A percentile compares a stretch with the other conserved stretches of the same genome.
These are phyloP conservation scores for Drosophila mojavensis DNA, from an alignment of 1,140 invertebrate species.

Conservation along the genomic window DNA sequence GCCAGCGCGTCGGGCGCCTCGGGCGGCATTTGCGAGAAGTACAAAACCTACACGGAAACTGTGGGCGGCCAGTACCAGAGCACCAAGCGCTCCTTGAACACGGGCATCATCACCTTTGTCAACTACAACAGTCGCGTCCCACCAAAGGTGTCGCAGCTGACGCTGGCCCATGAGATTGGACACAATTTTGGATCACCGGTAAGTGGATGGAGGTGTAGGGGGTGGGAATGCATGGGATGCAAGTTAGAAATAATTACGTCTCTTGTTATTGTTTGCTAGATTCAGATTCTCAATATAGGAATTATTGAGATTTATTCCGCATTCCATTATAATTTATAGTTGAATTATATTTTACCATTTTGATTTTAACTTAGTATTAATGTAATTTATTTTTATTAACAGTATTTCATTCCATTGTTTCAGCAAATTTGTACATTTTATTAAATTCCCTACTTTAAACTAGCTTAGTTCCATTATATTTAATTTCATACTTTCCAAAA, in stretches of 20 bases:
- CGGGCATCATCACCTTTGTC: constrained; percentile 99
- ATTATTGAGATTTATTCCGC: too few species aligned
- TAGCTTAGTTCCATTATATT: too few species aligned
- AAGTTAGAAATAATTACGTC: too few species aligned
- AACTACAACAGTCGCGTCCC: constrained; percentile 99
- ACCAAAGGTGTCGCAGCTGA: constrained; percentile 98
- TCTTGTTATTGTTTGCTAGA: too few species aligned
- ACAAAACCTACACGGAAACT: constrained; percentile 98
- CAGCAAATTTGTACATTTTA: too few species aligned
- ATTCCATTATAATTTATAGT: too few species aligned
- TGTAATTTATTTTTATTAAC: too few species aligned
- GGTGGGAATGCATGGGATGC: neutral
- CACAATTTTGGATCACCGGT: constrained; percentile 99
- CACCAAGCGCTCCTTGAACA: constrained; percentile 97
- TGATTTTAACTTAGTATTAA: too few species aligned
- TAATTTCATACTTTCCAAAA: neutral
- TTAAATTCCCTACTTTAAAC: too few species aligned
- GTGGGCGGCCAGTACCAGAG: constrained; percentile 96
- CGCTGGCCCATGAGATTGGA: constrained; percentile 99
- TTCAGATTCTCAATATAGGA: too few species aligned
- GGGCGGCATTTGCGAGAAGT: constrained; percentile 99
- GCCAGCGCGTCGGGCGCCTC: constrained; percentile 97
- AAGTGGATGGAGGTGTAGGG: constrained; percentile 74
- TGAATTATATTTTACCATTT: too few species aligned
- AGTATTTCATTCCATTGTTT: too few species aligned